Base-by-base conservation (phyloP, 1,140 invertebrate species). In the Spodoptera frugiperda region DNA sequence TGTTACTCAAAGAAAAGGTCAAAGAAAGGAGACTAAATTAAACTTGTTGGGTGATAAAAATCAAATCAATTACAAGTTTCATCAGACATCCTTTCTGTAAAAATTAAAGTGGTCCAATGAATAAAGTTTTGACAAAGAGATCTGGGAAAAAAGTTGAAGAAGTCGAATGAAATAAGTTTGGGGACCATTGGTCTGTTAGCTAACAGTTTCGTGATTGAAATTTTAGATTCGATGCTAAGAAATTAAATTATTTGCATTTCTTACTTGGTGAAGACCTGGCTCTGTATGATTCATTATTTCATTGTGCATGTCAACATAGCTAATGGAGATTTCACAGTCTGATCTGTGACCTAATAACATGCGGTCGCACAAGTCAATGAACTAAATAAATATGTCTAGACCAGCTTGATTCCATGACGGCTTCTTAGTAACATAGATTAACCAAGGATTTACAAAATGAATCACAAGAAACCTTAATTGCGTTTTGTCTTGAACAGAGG, bases 141-240 rank as follows among this genome's bases (percentile, higher is more conserved):
- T 65, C 61, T 65, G 1, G 61, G 10, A 61, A 55, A 65, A 65
- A 65, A 63, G 61, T 65, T 65, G 15, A 65, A 48, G 44, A 48
- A 65, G 61, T 65, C 61, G 46, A 65, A 65, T 65, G 39, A 65
- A 65, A 65, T 65, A 65, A 65, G 61, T 65, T 65, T 65, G 33
- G 61, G 39, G 61, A 65, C 61, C 61, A 65, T 14, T 73, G 54
- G 39, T 46, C 70, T 48, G 44, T 25, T 59, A 59, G 39, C 54
- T 73, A 61, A 73, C 70, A 55, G 70, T 73, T 59, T 44, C 17
- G 54, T 59, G 70, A 73, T 73, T 73, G 70, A 48, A 73, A 73
- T 73, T 59, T 59, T 33, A 59, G 70, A 73, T 73, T 73, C 19
- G 70, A 59, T 59, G 54, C 44, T 73, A 39, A 30, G 39, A 57